phyloP scores from a whole-genome alignment of 1,140 invertebrate genomes.

The Trachelipus rathkii region DNA sequence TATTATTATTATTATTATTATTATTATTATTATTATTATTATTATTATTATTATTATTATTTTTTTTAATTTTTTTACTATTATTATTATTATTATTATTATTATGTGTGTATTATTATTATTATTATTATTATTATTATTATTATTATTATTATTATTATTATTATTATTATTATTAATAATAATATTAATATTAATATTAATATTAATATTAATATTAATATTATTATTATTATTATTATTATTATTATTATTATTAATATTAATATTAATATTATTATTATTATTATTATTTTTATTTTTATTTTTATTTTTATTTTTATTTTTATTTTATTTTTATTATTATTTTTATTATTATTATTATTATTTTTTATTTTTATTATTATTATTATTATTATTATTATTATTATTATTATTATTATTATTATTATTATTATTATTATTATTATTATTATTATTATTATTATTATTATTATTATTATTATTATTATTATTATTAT shows the following conservation, averaged over 20 bases:
- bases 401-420: not conserved
- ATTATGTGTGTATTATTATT: not conserved
- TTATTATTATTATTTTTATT: too few species aligned
- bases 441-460: not conserved
- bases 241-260: not conserved
- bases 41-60: slow-evolving; percentile 3
- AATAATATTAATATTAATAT: too few species aligned
- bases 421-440: not conserved
- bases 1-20: slow-evolving; percentile 13
- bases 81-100: not conserved
- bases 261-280: not conserved
- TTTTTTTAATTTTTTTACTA: not conserved
- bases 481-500: not conserved
- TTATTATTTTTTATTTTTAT: not conserved
- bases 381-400: not conserved
- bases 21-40: slow-evolving; percentile 4
- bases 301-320: not conserved
- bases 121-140: not conserved
- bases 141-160: not conserved
- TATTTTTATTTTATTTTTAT: not conserved
- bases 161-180: not conserved
- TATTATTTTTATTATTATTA: not conserved
- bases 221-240: not conserved
- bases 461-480: not conserved
- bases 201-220: too few species aligned